A percentile compares a stretch with the other conserved stretches of the same genome.
These are phyloP conservation scores for Neotoxoptera formosana DNA, from an alignment of 1,140 invertebrate genomes.

Conservation along the genomic window DNA sequence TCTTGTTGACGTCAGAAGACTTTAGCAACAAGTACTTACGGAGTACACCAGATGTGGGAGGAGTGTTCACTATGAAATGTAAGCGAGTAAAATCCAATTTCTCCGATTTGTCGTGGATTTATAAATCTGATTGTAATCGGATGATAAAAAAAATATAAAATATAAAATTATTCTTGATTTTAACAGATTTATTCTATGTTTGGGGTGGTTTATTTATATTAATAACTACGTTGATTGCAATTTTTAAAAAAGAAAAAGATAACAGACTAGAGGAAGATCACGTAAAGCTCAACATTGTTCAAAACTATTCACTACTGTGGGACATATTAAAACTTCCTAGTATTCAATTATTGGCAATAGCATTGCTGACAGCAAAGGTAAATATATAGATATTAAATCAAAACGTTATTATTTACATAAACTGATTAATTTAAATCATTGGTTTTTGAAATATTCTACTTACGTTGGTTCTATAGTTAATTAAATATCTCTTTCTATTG, in stretches of 20 bases:
- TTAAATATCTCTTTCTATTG: not conserved
- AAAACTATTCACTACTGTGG: slow-evolving; percentile 31
- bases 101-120: not conserved
- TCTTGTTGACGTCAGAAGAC: slow-evolving; percentile 93
- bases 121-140: too few species aligned
- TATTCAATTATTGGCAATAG: slow-evolving; percentile 4
- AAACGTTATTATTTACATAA: too few species aligned
- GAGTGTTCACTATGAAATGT: slow-evolving; percentile 86
- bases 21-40: slow-evolving; percentile 96
- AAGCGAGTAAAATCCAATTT: slow-evolving; percentile 56
- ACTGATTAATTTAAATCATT: not conserved
- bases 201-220: slow-evolving; percentile 94
- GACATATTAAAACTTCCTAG: slow-evolving; percentile 29
- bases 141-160: not conserved
- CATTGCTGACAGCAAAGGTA: slow-evolving; percentile 26
- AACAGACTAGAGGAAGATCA: not conserved
- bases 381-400: slow-evolving; percentile 55
- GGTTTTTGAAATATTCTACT: not conserved
- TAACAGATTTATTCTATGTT: slow-evolving; percentile 87
- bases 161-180: not conserved
- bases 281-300: slow-evolving; percentile 18
- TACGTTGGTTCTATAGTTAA: not conserved
- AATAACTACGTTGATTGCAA: slow-evolving; percentile 88
- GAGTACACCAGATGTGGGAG: slow-evolving; percentile 71
- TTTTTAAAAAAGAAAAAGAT: slow-evolving; percentile 85